These are phyloP conservation scores for Proisotoma minuta DNA, from an alignment of 2,888 invertebrate species.

Conservation along the genomic window DNA sequence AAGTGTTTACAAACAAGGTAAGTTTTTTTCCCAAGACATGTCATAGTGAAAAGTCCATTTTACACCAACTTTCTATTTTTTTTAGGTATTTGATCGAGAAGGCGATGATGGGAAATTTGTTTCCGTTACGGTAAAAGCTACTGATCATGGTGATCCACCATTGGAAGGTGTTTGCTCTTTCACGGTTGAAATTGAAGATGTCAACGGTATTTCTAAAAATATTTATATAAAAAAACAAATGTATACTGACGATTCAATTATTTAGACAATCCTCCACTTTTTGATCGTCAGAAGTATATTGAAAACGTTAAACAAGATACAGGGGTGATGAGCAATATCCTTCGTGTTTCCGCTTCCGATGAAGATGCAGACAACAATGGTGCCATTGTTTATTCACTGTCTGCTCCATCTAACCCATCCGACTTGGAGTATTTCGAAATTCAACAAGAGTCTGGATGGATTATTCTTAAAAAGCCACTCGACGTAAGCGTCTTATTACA, in stretches of 20 bases:
- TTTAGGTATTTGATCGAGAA: constrained; percentile 84
- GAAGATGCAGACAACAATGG: constrained; percentile 97
- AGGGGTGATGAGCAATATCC: constrained; percentile 87
- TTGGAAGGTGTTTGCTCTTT: constrained; percentile 97
- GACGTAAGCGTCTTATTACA: constrained; percentile 74
- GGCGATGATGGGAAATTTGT: constrained; percentile 95
- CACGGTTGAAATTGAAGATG: constrained; percentile 94
- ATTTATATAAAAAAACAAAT: constrained; percentile 1
- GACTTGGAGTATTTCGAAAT: constrained; percentile 94
- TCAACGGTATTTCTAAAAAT: constrained; percentile 73
- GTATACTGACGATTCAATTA: constrained; percentile 13
- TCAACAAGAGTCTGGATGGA: constrained; percentile 95
- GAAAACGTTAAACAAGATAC: constrained; percentile 96
- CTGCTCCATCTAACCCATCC: constrained; percentile 79
- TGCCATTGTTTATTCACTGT: constrained; percentile 84
- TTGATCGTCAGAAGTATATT: constrained; percentile 95
- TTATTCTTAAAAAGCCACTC: constrained; percentile 86
- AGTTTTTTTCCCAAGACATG: no score
- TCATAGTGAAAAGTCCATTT: no score
- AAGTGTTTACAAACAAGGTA: constrained; percentile 85
- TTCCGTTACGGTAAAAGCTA: constrained; percentile 93
- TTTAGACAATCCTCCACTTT: constrained; percentile 67
- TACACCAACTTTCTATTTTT: constrained; percentile 1
- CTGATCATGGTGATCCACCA: constrained; percentile 97
- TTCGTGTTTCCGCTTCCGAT: constrained; percentile 91